Conservation (phyloP, 2,113 vertebrate species). For the Phrynosoma blainvillii region DNA sequence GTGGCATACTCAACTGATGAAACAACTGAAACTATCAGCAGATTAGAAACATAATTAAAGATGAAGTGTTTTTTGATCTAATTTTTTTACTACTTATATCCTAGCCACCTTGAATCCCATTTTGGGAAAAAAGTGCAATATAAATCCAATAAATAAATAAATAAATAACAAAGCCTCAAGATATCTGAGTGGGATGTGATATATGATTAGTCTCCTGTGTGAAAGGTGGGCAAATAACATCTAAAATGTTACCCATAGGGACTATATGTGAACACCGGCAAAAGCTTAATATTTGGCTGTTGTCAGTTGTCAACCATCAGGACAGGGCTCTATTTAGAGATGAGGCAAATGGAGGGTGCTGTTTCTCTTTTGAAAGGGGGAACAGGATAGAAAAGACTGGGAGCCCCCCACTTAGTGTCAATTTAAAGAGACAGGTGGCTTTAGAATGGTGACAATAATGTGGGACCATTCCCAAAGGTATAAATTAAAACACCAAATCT, state of each 20-base stretch:
- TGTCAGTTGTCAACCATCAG: slow-evolving; percentile 12
- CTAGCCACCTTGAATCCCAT: too few species aligned
- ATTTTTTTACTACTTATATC: too few species aligned
- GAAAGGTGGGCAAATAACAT: not conserved
- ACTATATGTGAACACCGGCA: not conserved
- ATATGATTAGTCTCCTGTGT: not conserved
- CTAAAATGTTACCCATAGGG: slow-evolving; percentile 3
- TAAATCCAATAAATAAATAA: not conserved
- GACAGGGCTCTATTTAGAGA: slow-evolving; percentile 12
- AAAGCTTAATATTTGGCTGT: slow-evolving; percentile 17
- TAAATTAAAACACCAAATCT: slow-evolving; percentile 42
- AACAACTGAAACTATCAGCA: not conserved
- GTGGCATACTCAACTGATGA: not conserved
- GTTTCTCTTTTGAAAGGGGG: not conserved
- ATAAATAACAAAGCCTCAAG: not conserved
- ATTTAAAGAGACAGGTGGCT: slow-evolving; percentile 42
- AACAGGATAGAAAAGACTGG: not conserved
- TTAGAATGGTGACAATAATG: slow-evolving; percentile 30
- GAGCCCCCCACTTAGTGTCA: not conserved
- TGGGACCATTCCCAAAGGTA: slow-evolving; percentile 35
- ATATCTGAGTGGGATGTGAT: not conserved
- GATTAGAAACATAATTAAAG: not conserved
- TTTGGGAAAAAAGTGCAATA: too few species aligned
- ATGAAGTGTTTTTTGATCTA: not conserved
- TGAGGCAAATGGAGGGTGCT: not conserved